phyloP scores from a whole-genome alignment of 2,797 vertebrate species.

The Galago senegalensis region DNA sequence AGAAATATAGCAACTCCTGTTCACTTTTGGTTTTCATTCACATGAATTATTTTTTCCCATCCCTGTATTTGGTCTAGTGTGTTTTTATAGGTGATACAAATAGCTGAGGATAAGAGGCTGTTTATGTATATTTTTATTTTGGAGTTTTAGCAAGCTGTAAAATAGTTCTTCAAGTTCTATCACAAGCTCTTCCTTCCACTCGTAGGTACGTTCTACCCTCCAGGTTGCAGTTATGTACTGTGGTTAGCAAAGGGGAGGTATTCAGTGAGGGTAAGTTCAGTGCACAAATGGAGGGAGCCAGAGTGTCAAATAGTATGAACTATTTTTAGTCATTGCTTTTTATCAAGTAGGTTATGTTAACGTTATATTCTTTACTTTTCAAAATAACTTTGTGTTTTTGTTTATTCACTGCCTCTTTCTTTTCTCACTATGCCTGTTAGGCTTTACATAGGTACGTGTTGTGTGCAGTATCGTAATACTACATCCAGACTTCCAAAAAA shows the following conservation, averaged over 20 bases:
- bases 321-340: constrained; percentile 19
- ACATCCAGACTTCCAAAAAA: constrained; percentile 18
- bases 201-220: background rate
- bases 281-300: background rate
- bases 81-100: background rate
- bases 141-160: background rate
- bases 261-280: background rate
- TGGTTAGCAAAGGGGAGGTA: background rate
- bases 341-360: background rate
- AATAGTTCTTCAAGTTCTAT: background rate
- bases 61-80: background rate
- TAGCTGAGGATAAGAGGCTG: background rate
- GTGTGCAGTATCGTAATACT: background rate
- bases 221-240: background rate
- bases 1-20: background rate
- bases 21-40: background rate
- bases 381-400: constrained; percentile 13
- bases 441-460: background rate
- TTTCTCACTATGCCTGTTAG: background rate
- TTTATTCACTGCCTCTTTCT: constrained; percentile 8
- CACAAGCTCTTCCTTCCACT: background rate
- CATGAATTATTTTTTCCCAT: background rate
- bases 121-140: constrained; percentile 1
- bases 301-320: background rate
- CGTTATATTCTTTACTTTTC: constrained; percentile 21